Evolutionary conservation across 2,888 invertebrate genomes (phyloP), one percentile per base, ranked within the genome.

Genomic region (Aspidiotus rigidus): DNA sequence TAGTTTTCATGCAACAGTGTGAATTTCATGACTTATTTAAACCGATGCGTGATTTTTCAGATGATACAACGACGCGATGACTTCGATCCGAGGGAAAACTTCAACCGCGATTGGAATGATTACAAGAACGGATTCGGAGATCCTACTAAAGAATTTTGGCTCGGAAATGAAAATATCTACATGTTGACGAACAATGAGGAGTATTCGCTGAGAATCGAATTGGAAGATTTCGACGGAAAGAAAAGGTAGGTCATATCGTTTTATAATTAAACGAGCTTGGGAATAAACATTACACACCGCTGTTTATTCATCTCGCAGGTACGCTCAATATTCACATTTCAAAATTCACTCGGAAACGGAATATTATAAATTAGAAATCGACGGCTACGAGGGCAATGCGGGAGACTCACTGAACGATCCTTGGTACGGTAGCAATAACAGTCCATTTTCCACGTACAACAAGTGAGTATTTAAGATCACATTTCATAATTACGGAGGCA

Each of bases 51-150:
- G 10, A 49, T 42, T 64, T 44, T 56, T 15, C 75, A 93, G 93
- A 90, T 93, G 1, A 92, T 93, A 74, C 93, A 93, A 81, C 82
- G 93, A 17, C 83, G 93, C 71, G 92, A 93, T 77, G 91, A 86
- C 76, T 92, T 91, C 0, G 85, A 90, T 28, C 90, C 91, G 0
- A 83, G 91, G 0, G 93, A 93, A 78, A 93, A 91, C 77, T 93
- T 93, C 80, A 93, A 93, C 78, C 82, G 91, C 1, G 92, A 93
- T 78, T 93, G 93, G 93, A 86, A 88, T 70, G 92, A 93, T 76
- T 93, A 93, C 79, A 92, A 93, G 78, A 92, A 92, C 76, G 93
- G 93, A 1, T 93, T 93, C 77, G 93, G 93, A 5, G 92, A 93
- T 80, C 89, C 92, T 0, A 86, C 86, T 73, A 87, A 89, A 76